phyloP scores from a whole-genome alignment of 1,140 invertebrate species.

The Drosophila murphyi region DNA sequence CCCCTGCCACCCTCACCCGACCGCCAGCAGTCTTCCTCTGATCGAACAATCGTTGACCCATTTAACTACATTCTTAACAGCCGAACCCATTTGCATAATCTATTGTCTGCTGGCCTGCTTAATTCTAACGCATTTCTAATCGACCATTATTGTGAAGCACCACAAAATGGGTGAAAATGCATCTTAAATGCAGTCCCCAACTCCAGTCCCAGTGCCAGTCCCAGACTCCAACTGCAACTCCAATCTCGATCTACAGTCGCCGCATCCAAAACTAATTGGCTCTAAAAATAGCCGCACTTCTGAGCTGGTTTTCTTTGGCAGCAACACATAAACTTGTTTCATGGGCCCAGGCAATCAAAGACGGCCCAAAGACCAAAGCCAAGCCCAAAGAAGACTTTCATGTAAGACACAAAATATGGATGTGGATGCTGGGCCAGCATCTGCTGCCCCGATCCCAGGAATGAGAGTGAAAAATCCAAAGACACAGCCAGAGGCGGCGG shows the following conservation, averaged over 20 bases:
- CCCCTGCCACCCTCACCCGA: not conserved
- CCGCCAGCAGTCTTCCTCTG: not conserved
- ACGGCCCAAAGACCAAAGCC: constrained; percentile 29
- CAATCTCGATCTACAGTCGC: constrained; percentile 1
- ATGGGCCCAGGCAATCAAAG: constrained; percentile 17
- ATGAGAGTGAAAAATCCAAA: constrained; percentile 68
- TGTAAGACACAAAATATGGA: constrained; percentile 9
- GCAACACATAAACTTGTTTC: constrained; percentile 51
- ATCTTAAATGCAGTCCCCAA: constrained; percentile 20
- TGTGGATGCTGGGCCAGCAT: constrained; percentile 30
- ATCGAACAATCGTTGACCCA: constrained; percentile 54
- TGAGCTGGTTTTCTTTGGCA: constrained; percentile 63
- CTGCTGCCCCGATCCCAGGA: constrained; percentile 31
- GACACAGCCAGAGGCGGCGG: not conserved
- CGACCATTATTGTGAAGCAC: constrained; percentile 47
- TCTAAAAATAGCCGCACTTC: constrained; percentile 69
- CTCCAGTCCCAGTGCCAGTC: not conserved
- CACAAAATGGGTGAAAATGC: constrained; percentile 57
- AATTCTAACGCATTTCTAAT: constrained; percentile 56
- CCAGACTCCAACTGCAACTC: not conserved
- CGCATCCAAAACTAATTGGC: constrained; percentile 65
- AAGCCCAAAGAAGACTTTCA: constrained; percentile 41
- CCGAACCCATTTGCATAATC: constrained; percentile 58
- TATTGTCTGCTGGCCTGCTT: constrained; percentile 23
- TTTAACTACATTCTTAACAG: constrained; percentile 66